phyloP scores from a whole-genome alignment of 2,888 invertebrate genomes.

The Himalopsyche kuldschensis region DNA sequence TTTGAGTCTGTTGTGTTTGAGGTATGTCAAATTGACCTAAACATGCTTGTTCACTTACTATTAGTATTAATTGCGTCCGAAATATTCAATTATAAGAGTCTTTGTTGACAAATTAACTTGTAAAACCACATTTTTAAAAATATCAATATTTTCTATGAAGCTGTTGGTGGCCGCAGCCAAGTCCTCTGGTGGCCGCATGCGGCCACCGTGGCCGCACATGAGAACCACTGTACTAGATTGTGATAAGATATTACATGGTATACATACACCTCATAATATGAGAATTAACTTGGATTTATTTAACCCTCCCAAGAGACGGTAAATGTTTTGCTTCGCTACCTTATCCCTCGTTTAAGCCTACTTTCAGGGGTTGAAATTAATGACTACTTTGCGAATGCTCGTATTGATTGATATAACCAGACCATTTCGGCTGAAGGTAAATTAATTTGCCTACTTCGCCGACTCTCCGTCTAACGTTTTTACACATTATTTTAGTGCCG shows the following conservation, averaged over 20 bases:
- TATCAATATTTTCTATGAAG: too few species aligned
- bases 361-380: neutral
- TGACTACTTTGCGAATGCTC: neutral
- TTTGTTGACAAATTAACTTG: too few species aligned
- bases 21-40: too few species aligned
- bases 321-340: neutral
- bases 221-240: too few species aligned
- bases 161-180: too few species aligned
- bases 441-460: neutral
- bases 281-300: neutral
- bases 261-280: neutral
- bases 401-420: neutral
- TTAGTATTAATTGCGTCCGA: too few species aligned
- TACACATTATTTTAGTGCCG: neutral
- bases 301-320: neutral
- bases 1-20: too few species aligned
- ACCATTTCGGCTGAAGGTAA: neutral
- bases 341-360: neutral
- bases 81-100: too few species aligned
- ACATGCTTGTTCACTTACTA: too few species aligned
- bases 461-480: neutral
- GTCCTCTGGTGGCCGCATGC: too few species aligned
- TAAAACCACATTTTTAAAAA: too few species aligned
- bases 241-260: neutral
- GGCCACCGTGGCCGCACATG: too few species aligned